Percentiles rank a stretch among this genome's conserved stretches.
These are phyloP conservation scores for Etheostoma perlongum DNA, from an alignment of 2,797 vertebrate species.

Conservation along the genomic window DNA sequence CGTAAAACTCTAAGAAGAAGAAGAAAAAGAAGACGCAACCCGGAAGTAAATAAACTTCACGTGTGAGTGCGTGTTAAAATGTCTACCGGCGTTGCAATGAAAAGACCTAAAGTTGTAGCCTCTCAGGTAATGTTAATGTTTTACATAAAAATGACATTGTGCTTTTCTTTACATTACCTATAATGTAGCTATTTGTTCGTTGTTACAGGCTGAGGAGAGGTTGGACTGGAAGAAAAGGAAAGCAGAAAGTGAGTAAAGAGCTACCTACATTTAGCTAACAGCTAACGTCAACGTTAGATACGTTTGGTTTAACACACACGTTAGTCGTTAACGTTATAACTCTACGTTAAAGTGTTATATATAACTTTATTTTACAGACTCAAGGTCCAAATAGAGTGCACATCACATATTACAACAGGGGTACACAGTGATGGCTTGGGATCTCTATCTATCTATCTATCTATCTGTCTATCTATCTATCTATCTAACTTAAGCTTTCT, in stretches of 20 bases:
- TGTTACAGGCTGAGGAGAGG: slow-evolving; percentile 67
- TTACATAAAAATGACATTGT: accelerated
- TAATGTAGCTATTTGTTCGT: background rate
- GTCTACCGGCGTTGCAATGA: slow-evolving; percentile 60
- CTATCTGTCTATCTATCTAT: too few species aligned
- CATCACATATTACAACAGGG: too few species aligned
- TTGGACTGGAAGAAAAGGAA: slow-evolving; percentile 84
- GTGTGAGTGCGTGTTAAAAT: slow-evolving; percentile 63
- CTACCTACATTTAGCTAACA: slow-evolving; percentile 25
- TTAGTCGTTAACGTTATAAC: background rate
- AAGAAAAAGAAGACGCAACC: background rate
- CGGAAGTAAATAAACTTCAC: slow-evolving; percentile 67
- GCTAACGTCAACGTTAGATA: background rate
- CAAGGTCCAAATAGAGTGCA: too few species aligned
- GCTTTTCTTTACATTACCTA: accelerated
- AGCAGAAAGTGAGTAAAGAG: slow-evolving; percentile 78
- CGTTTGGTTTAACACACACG: background rate
- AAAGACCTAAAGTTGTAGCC: slow-evolving; percentile 43
- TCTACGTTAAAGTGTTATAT: background rate
- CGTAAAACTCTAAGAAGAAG: too few species aligned
- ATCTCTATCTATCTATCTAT: too few species aligned
- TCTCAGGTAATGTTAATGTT: slow-evolving; percentile 58
- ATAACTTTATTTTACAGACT: too few species aligned
- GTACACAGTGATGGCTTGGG: too few species aligned
- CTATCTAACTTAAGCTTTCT: too few species aligned